A percentile compares a stretch with the other conserved stretches of the same genome.
Conservation (phyloP, 2,797 vertebrate species). For the Alfaro cultratus region DNA sequence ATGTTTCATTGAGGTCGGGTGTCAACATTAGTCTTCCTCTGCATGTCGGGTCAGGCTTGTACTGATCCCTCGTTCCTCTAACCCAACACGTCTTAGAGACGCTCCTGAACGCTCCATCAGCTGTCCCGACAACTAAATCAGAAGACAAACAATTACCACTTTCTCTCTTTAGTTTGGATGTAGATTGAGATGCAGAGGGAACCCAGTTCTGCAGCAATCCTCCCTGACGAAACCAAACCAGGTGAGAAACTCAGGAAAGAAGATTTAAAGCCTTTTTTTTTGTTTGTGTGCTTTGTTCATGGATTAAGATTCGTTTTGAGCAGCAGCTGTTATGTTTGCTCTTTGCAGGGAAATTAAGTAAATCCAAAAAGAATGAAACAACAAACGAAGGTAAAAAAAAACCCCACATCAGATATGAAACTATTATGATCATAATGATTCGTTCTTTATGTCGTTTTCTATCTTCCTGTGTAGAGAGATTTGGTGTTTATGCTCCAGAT, state of each 20-base stretch:
- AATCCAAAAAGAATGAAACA: conserved; percentile 26
- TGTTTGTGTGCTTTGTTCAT: not conserved
- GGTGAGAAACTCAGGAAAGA: conserved; percentile 37
- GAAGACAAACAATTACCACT: not conserved
- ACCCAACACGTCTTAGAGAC: conserved; percentile 27
- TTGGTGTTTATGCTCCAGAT: conserved; percentile 50
- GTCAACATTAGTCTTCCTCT: conserved; percentile 10
- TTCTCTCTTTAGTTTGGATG: not conserved
- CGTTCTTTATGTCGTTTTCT: not conserved
- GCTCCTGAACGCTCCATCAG: conserved; percentile 2
- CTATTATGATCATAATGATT: not conserved
- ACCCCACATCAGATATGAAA: not conserved
- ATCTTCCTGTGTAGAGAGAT: conserved; percentile 42
- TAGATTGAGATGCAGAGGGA: conserved; percentile 47
- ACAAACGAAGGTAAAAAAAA: conserved; percentile 39
- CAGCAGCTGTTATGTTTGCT: not conserved
- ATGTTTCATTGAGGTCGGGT: conserved; percentile 49
- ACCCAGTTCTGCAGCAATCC: conserved; percentile 23
- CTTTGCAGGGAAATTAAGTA: not conserved
- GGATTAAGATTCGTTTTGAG: not conserved
- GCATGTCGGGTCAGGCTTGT: conserved; percentile 48
- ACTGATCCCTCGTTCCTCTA: conserved; percentile 21
- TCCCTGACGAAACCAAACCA: conserved; percentile 50
- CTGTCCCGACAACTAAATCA: conserved; percentile 33
- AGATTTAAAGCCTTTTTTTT: too few species aligned